A percentile compares a stretch with the other conserved stretches of the same genome.
Conservation (phyloP, 2,888 invertebrate genomes). For the Calliopum simillimum region DNA sequence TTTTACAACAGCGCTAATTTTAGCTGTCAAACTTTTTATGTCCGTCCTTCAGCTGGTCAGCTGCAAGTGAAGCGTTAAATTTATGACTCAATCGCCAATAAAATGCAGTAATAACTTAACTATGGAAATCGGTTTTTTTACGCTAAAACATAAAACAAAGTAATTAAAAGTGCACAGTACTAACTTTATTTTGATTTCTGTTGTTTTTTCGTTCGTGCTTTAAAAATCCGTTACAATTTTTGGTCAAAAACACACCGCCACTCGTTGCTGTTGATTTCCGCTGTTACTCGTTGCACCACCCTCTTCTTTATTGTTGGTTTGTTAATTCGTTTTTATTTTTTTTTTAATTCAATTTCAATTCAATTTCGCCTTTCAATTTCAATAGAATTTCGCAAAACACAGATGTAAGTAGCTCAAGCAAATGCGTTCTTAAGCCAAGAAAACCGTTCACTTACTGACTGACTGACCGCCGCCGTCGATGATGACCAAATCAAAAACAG, state of each 20-base stretch:
- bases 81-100: constrained; percentile 10
- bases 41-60: too few relatives aligned
- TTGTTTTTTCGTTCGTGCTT: neutral
- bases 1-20: too few relatives aligned
- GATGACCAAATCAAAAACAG: constrained; percentile 11
- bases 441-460: neutral
- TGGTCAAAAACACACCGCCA: neutral
- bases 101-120: constrained; percentile 15
- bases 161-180: neutral
- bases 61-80: too few relatives aligned
- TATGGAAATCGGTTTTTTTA: neutral
- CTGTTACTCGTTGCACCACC: too few relatives aligned
- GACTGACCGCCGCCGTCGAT: too few relatives aligned
- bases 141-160: neutral
- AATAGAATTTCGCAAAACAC: neutral
- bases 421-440: neutral
- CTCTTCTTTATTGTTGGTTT: too few relatives aligned
- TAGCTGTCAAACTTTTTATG: too few relatives aligned
- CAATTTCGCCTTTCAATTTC: constrained; percentile 2
- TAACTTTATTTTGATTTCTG: neutral
- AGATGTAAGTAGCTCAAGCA: constrained; percentile 16
- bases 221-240: constrained; percentile 19
- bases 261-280: constrained; percentile 1
- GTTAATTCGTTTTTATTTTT: too few relatives aligned
- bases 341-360: constrained; percentile 16